Evolutionary conservation across 2,113 vertebrate species (phyloP).

Genomic region (Leptodactylus fuscus): DNA sequence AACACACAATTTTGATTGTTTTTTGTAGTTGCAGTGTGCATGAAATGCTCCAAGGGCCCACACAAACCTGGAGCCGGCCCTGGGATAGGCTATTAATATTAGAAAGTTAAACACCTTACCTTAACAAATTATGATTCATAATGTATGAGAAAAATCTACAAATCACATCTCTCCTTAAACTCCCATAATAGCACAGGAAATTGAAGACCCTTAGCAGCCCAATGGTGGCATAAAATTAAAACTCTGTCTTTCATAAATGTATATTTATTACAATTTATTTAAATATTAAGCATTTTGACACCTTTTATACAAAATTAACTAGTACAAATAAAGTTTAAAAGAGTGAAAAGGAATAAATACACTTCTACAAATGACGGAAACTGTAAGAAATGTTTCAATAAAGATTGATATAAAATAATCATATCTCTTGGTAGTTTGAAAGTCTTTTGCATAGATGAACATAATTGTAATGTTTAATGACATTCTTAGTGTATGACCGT

Average conservation of each 20-base stretch:
- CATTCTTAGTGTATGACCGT: neutral
- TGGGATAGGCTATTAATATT: too few species aligned
- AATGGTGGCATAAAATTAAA: neutral
- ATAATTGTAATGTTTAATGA: constrained; percentile 2
- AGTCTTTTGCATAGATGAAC: constrained; percentile 19
- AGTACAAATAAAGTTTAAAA: constrained; percentile 47
- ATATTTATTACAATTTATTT: constrained; percentile 17
- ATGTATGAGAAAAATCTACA: too few species aligned
- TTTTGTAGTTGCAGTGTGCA: too few species aligned
- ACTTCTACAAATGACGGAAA: constrained; percentile 52
- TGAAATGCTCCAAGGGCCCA: too few species aligned
- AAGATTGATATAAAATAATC: too few species aligned
- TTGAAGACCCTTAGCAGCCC: neutral
- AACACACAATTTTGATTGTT: too few species aligned
- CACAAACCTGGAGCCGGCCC: too few species aligned
- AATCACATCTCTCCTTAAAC: neutral
- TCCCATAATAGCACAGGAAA: neutral
- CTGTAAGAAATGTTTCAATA: too few species aligned
- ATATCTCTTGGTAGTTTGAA: too few species aligned
- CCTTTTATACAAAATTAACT: constrained; percentile 56
- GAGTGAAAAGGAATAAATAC: constrained; percentile 58
- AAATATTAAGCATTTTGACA: constrained; percentile 54
- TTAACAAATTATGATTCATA: too few species aligned
- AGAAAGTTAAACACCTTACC: too few species aligned
- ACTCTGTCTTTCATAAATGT: neutral